Percentiles rank a stretch among this genome's conserved stretches.
Conservation (phyloP, 2,888 invertebrate genomes). For the Scaptodrosophila latifasciaeformis region DNA sequence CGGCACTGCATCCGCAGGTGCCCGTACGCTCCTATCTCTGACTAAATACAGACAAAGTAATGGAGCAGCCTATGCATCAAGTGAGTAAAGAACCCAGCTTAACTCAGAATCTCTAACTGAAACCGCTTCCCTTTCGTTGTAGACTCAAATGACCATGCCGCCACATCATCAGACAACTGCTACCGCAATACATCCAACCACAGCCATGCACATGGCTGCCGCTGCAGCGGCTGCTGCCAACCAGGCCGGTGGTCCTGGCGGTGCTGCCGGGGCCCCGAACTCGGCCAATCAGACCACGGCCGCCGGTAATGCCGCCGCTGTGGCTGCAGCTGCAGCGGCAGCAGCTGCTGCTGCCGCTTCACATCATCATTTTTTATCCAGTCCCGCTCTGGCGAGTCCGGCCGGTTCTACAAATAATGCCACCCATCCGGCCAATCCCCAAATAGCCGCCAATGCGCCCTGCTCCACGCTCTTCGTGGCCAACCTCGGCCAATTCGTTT, state of each 20-base stretch:
- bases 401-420: constrained; percentile 80
- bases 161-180: constrained; percentile 75
- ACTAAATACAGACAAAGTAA: constrained; percentile 85
- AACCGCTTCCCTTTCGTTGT: constrained; percentile 7
- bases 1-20: constrained; percentile 98
- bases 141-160: constrained; percentile 78
- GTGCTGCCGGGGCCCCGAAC: constrained; percentile 77
- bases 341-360: constrained; percentile 55
- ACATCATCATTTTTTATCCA: constrained; percentile 92
- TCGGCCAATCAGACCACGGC: no score
- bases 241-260: constrained; percentile 42
- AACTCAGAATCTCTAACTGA: constrained; percentile 27
- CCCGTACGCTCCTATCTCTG: constrained; percentile 98
- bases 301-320: constrained; percentile 45
- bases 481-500: constrained; percentile 97
- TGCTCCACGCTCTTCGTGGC: constrained; percentile 99
- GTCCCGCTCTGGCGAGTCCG: constrained; percentile 94
- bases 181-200: constrained; percentile 77
- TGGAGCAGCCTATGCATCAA: constrained; percentile 76
- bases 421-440: constrained; percentile 73
- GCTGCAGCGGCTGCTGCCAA: constrained; percentile 59
- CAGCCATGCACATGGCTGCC: constrained; percentile 80
- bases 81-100: constrained; percentile 55
- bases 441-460: constrained; percentile 84
- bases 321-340: constrained; percentile 53